Conservation (phyloP, 2,113 vertebrate species). For the Labeo catla region DNA sequence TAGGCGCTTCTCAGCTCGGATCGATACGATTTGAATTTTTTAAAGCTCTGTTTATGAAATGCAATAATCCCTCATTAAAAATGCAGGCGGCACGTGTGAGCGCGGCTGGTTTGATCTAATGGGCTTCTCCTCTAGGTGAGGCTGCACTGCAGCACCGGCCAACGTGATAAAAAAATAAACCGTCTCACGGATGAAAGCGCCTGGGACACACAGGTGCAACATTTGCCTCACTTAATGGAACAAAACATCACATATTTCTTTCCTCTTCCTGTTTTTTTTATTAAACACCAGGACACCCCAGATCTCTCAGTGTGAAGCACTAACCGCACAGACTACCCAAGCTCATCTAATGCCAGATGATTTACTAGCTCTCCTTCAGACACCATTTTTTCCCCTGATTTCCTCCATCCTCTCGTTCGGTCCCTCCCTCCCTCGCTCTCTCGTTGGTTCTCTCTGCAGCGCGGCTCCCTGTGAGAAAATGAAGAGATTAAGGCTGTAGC, state of each 20-base stretch:
- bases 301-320: slow-evolving; percentile 60
- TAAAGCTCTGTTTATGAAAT: slow-evolving; percentile 89
- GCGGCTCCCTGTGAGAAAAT: slow-evolving; percentile 57
- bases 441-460: slow-evolving; percentile 41
- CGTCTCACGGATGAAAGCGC: slow-evolving; percentile 61
- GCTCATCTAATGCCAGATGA: slow-evolving; percentile 57
- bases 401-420: slow-evolving; percentile 20
- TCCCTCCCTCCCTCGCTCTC: slow-evolving; percentile 41
- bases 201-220: slow-evolving; percentile 64
- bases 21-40: slow-evolving; percentile 90
- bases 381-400: slow-evolving; percentile 41
- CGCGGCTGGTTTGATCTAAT: slow-evolving; percentile 83
- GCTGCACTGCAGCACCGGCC: slow-evolving; percentile 63
- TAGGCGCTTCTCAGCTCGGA: slow-evolving; percentile 73
- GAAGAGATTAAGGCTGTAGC: slow-evolving; percentile 75
- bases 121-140: slow-evolving; percentile 78
- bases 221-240: slow-evolving; percentile 67
- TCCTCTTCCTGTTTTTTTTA: slow-evolving; percentile 21
- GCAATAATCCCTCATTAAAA: slow-evolving; percentile 94
- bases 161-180: slow-evolving; percentile 21
- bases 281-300: slow-evolving; percentile 41
- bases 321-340: slow-evolving; percentile 61
- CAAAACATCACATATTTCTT: slow-evolving; percentile 60
- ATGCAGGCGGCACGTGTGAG: slow-evolving; percentile 84
- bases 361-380: slow-evolving; percentile 50